Percentiles rank a stretch among this genome's conserved stretches.
phyloP scores from a whole-genome alignment of 2,113 vertebrate genomes.

The Callipepla californica region DNA sequence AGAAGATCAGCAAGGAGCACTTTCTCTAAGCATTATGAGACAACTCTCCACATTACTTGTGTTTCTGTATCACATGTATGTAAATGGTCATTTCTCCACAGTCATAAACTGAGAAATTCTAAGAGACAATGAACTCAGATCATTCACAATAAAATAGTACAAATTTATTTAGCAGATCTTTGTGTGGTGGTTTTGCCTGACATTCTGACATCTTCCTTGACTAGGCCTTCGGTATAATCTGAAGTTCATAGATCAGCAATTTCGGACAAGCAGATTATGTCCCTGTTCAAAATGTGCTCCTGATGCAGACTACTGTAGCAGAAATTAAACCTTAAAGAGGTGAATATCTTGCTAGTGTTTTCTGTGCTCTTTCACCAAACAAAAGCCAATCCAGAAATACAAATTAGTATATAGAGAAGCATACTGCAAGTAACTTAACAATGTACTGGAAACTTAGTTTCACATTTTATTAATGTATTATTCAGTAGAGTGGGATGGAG shows the following conservation, averaged over 20 bases:
- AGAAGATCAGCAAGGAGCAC: not conserved
- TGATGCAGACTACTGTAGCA: not conserved
- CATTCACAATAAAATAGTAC: not conserved
- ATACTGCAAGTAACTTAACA: not conserved
- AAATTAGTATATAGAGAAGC: not conserved
- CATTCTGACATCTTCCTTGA: not conserved
- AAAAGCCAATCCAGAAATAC: not conserved
- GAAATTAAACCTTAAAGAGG: not conserved
- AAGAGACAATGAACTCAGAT: not conserved
- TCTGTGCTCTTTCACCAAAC: not conserved
- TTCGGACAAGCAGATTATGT: not conserved
- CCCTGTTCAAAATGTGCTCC: not conserved
- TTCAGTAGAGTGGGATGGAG: not conserved
- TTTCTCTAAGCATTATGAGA: not conserved
- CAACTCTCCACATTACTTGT: not conserved
- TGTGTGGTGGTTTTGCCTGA: not conserved
- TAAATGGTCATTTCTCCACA: not conserved
- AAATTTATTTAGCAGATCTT: not conserved
- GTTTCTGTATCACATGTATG: not conserved
- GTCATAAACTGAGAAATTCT: not conserved
- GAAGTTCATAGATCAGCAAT: not conserved
- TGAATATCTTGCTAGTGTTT: not conserved
- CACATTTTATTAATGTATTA: not conserved
- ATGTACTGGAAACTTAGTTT: rapidly evolving
- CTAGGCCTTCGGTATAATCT: not conserved